Conservation (phyloP, 1,140 invertebrate genomes). For the Drosophila subobscura region DNA sequence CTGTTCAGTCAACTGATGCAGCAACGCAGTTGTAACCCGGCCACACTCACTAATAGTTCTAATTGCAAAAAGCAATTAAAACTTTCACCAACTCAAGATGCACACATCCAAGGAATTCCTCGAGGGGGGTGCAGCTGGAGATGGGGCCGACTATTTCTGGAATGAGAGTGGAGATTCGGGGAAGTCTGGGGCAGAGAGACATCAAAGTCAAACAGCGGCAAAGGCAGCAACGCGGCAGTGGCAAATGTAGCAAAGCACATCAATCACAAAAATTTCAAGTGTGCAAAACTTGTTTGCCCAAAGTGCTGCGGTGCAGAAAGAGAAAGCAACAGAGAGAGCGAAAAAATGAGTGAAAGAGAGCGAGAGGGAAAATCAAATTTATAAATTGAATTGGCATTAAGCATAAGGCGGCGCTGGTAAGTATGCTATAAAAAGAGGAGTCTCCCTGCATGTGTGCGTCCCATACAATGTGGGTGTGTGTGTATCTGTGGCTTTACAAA, state of each 20-base stretch:
- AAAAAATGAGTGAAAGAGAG: neutral
- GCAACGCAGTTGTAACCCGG: constrained; percentile 72
- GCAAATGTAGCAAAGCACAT: constrained; percentile 73
- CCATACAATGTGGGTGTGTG: constrained; percentile 5
- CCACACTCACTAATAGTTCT: constrained; percentile 80
- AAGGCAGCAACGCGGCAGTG: constrained; percentile 6
- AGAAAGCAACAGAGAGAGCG: neutral
- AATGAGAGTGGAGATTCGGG: constrained; percentile 33
- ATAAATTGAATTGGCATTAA: constrained; percentile 81
- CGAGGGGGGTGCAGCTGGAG: constrained; percentile 23
- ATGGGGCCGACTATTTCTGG: constrained; percentile 3
- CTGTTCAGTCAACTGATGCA: constrained; percentile 72
- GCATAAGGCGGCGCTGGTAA: constrained; percentile 68
- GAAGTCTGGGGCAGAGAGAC: constrained; percentile 46
- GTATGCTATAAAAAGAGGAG: constrained; percentile 68
- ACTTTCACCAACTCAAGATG: constrained; percentile 77
- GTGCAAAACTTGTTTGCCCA: constrained; percentile 75
- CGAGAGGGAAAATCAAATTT: constrained; percentile 49
- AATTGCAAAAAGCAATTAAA: constrained; percentile 83
- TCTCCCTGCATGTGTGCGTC: constrained; percentile 1
- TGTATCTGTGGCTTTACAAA: constrained; percentile 29
- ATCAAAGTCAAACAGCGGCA: constrained; percentile 75
- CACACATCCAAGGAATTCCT: constrained; percentile 51
- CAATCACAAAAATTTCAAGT: constrained; percentile 82
- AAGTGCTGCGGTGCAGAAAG: constrained; percentile 55